These are phyloP conservation scores for Megastigmus dorsalis DNA, from an alignment of 2,888 invertebrate genomes.

Conservation along the genomic window DNA sequence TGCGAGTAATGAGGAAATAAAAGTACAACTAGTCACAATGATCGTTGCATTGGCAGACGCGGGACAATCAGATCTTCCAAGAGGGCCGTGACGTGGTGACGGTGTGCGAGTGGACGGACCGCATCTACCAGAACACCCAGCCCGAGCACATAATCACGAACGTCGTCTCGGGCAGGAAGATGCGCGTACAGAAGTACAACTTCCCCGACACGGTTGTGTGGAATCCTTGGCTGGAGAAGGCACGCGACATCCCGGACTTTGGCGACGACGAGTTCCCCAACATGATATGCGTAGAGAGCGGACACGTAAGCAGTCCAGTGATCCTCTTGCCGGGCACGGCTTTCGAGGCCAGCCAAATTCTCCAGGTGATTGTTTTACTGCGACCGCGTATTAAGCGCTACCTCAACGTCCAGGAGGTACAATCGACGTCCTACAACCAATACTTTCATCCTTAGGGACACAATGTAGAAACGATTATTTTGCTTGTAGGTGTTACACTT, in stretches of 20 bases:
- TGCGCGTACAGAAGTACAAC: constrained; percentile 95
- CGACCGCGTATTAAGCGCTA: constrained; percentile 22
- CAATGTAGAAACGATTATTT: no score
- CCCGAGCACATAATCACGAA: constrained; percentile 95
- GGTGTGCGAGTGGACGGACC: constrained; percentile 94
- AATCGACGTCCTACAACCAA: no score
- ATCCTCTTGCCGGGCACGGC: constrained; percentile 92
- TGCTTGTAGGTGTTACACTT: no score
- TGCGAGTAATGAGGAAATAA: neutral
- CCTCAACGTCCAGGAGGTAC: no score
- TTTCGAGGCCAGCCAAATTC: constrained; percentile 92
- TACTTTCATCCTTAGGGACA: no score
- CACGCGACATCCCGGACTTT: constrained; percentile 93
- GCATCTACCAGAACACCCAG: constrained; percentile 94
- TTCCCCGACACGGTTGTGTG: constrained; percentile 97
- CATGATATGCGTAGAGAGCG: constrained; percentile 97
- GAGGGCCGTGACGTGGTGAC: constrained; percentile 94
- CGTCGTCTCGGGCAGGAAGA: constrained; percentile 92
- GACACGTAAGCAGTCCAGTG: constrained; percentile 91
- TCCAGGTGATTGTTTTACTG: constrained; percentile 79
- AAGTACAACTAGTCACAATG: no score
- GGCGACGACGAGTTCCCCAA: constrained; percentile 98
- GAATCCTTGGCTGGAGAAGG: constrained; percentile 97
- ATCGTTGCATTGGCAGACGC: constrained; percentile 78
- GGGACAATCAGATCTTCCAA: constrained; percentile 89